These are phyloP conservation scores for Pseudochromis fuscus DNA, from an alignment of 2,797 vertebrate genomes.

Conservation along the genomic window DNA sequence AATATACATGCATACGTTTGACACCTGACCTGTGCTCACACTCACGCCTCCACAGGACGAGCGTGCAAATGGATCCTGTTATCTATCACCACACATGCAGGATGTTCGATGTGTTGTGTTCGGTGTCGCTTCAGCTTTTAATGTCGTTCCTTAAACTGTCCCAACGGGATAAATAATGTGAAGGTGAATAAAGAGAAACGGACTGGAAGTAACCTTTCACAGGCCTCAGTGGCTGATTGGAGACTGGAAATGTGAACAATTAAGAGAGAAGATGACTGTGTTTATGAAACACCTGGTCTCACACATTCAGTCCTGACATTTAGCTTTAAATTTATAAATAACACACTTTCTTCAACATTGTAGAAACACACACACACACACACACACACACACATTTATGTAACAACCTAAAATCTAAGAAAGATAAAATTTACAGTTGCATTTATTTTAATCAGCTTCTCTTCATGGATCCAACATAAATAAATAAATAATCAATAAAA, in stretches of 20 bases:
- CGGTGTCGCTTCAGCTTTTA: conserved; percentile 28
- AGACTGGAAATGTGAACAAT: conserved; percentile 19
- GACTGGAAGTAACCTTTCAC: conserved; percentile 31
- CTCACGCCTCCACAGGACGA: not conserved
- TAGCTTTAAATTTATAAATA: not conserved
- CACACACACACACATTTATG: not conserved
- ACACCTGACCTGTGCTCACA: conserved; percentile 5
- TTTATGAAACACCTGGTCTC: not conserved
- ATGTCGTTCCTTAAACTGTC: not conserved
- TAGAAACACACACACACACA: too few relatives aligned
- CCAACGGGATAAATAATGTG: conserved; percentile 2
- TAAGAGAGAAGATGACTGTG: not conserved
- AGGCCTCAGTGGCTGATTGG: not conserved
- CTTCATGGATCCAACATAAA: not conserved
- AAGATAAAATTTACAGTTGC: not conserved
- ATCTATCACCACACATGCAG: not conserved
- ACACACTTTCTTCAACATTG: not conserved
- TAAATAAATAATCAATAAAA: not conserved
- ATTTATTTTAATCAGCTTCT: not conserved
- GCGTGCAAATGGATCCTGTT: conserved; percentile 19
- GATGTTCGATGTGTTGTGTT: conserved; percentile 12
- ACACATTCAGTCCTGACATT: conserved; percentile 5
- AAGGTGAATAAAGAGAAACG: conserved; percentile 41
- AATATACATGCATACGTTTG: conserved; percentile 15
- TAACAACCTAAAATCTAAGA: not conserved